Conservation (phyloP, 53 echinoderm and acorn worm genomes). For the Holothuria leucospilota region DNA sequence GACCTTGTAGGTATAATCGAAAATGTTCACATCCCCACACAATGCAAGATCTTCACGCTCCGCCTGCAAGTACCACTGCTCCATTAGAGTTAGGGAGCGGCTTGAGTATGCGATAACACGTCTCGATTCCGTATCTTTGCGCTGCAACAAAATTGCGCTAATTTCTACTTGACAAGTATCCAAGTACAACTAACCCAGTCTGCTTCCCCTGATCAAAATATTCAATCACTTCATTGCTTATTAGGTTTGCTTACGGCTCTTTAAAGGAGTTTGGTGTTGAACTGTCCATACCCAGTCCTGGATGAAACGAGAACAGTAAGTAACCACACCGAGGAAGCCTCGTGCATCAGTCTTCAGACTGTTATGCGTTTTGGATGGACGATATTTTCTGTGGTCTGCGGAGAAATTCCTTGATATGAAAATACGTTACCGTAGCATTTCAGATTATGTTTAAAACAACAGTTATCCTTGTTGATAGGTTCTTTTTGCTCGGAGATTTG, state of each 20-base stretch:
- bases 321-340: slow-evolving; percentile 54
- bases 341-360: slow-evolving; percentile 27
- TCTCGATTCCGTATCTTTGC: not conserved
- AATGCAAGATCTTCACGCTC: slow-evolving; percentile 74
- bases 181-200: slow-evolving; percentile 63
- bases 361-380: slow-evolving; percentile 22
- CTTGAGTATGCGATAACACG: slow-evolving; percentile 9
- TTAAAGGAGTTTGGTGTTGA: slow-evolving; percentile 5
- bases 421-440: slow-evolving; percentile 42
- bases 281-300: slow-evolving; percentile 54
- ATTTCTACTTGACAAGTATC: slow-evolving; percentile 75
- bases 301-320: slow-evolving; percentile 56
- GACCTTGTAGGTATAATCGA: slow-evolving; percentile 65
- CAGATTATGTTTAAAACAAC: slow-evolving; percentile 8
- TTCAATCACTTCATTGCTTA: slow-evolving; percentile 30
- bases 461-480: slow-evolving; percentile 62
- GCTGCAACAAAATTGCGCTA: slow-evolving; percentile 57
- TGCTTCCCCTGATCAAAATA: slow-evolving; percentile 59
- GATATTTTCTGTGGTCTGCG: slow-evolving; percentile 54
- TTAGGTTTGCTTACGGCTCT: not conserved
- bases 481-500: slow-evolving; percentile 4
- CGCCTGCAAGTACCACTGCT: slow-evolving; percentile 70
- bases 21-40: slow-evolving; percentile 64
- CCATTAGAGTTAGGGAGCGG: slow-evolving; percentile 46
- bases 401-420: slow-evolving; percentile 34